These are phyloP conservation scores for Brevimyrus niger DNA, from an alignment of 2,113 vertebrate species.

Conservation along the genomic window DNA sequence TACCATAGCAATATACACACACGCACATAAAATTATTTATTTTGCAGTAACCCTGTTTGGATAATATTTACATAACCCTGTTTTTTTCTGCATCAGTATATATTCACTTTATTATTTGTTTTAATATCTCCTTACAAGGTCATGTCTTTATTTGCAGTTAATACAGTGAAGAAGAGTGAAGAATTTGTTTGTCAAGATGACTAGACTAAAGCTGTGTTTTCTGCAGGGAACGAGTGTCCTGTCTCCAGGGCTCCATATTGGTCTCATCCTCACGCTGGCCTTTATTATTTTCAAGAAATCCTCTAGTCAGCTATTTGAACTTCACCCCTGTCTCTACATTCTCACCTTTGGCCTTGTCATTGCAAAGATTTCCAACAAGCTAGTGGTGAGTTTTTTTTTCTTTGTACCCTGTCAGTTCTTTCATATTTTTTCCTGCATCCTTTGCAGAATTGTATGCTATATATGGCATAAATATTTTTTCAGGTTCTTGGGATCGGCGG, in stretches of 20 bases:
- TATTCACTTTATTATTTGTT: neutral
- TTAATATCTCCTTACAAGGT: neutral
- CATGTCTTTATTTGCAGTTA: neutral
- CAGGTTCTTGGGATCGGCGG: neutral
- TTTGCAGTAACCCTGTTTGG: too few species aligned
- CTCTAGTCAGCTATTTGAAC: slow-evolving; percentile 78
- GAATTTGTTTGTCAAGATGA: neutral
- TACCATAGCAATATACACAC: neutral
- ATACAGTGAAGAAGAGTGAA: too few species aligned
- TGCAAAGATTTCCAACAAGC: slow-evolving; percentile 89
- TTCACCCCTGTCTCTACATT: slow-evolving; percentile 85
- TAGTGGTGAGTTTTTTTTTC: slow-evolving; percentile 70
- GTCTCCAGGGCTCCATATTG: slow-evolving; percentile 83
- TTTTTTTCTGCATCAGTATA: neutral
- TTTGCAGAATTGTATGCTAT: neutral
- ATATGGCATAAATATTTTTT: neutral
- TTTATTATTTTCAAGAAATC: slow-evolving; percentile 95
- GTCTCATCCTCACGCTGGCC: slow-evolving; percentile 77
- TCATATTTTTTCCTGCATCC: neutral
- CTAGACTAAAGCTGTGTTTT: slow-evolving; percentile 17
- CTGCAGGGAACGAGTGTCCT: slow-evolving; percentile 91
- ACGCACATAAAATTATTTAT: too few species aligned
- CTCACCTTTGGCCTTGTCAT: slow-evolving; percentile 86
- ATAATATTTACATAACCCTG: neutral
- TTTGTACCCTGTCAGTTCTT: neutral